A percentile compares a stretch with the other conserved stretches of the same genome.
Conservation (phyloP, 2,888 invertebrate genomes). For the Ennomos quercinarius region DNA sequence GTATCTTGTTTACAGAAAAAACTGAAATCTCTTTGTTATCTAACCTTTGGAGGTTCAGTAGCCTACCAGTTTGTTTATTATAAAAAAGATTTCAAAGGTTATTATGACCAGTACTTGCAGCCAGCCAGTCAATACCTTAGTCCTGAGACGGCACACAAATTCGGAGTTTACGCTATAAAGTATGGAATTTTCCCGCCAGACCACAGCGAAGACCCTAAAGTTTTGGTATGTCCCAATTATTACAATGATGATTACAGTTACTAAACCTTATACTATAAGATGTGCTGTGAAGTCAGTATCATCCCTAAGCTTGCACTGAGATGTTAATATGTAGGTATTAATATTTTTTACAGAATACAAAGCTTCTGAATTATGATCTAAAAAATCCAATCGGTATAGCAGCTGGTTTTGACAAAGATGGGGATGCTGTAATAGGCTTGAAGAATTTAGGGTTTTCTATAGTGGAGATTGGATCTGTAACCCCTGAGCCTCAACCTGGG, state of each 20-base stretch:
- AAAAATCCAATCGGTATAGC: constrained; percentile 98
- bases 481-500: constrained; percentile 96
- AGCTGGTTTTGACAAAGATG: constrained; percentile 99
- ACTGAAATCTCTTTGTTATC: constrained; percentile 87
- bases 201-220: constrained; percentile 85
- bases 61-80: constrained; percentile 89
- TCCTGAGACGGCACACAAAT: constrained; percentile 93
- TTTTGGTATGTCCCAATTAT: constrained; percentile 84
- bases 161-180: constrained; percentile 91
- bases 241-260: neutral
- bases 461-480: constrained; percentile 98
- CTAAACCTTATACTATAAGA: no score
- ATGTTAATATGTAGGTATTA: constrained; percentile 7
- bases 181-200: constrained; percentile 89
- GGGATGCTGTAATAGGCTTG: constrained; percentile 94
- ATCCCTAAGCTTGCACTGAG: no score
- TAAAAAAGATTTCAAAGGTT: constrained; percentile 91
- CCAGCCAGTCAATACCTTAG: constrained; percentile 89
- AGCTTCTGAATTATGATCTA: constrained; percentile 89
- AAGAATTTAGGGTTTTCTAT: constrained; percentile 96
- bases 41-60: constrained; percentile 88
- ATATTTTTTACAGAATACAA: constrained; percentile 86
- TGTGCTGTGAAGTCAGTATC: no score
- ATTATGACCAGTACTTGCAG: constrained; percentile 90
- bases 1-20: constrained; percentile 83